Base-by-base conservation (phyloP, 2,113 vertebrate species). In the Alethe diademata region DNA sequence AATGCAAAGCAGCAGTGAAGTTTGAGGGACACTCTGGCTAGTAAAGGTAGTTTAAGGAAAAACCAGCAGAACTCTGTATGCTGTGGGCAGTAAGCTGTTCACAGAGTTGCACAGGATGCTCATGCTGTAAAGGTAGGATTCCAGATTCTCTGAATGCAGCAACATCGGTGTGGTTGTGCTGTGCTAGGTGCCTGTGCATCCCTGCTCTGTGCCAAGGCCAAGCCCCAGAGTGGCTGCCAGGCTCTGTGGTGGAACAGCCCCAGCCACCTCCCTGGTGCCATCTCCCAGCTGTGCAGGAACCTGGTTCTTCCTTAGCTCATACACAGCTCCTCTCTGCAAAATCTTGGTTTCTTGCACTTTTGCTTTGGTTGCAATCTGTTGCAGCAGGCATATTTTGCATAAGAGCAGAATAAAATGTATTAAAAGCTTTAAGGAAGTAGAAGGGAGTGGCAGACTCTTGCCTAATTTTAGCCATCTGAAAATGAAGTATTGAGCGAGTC, bases 171-270 rank as follows among this genome's bases (percentile, higher is more conserved):
- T 50, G 50, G 42, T 24, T 31, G 36, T 78, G 70, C 85, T 66
- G 23, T 6, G 24, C 43, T 5, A 23, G 64, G 56, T 14, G 19
- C 74, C 78, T 87, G 48, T 0, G 2, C n/a, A 12, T 69, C 40
- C n/a, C 36, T 33, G 0, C 53, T 28, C 1, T 5, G 8, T 56
- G 62, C 9, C 2, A 22, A 25, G 80, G 50, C 25, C 40, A 12
- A 57, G 74, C 66, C 75, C 40, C 0, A 2, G 47, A 26, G n/a
- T 2, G 1, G 11, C 69, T 48, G 76, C 1, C 0, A 17, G 75
- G 36, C 42, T 81, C 28, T 15, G 50, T 43, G 5, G 14, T 4
- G 50, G 65, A 24, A 1, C 70, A 58, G 23, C 73, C 69, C 70
- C 19, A 18, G 78, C 47, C 69, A 20, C n/a, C 48, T 79, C 36